A percentile compares a stretch with the other conserved stretches of the same genome.
Conservation (phyloP, 2,888 invertebrate species). For the Pediacus dermestoides region DNA sequence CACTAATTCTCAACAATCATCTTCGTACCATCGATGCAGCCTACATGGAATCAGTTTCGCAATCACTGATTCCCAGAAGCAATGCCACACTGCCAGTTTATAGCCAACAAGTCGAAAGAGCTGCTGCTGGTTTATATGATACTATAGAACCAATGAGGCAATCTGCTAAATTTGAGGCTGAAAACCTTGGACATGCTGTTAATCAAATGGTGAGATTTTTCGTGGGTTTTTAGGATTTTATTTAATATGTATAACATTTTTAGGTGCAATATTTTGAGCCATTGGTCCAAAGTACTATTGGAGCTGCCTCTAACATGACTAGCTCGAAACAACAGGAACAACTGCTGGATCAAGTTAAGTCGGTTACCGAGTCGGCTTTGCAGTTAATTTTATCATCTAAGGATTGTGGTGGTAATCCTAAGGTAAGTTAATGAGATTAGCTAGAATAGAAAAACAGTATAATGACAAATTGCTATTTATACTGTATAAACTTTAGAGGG, state of each 20-base stretch:
- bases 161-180: constrained; percentile 88
- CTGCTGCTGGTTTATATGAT: constrained; percentile 77
- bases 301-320: constrained; percentile 84
- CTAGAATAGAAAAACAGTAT: too few species aligned
- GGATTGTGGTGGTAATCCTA: constrained; percentile 90
- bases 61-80: constrained; percentile 40
- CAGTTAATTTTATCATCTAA: constrained; percentile 82
- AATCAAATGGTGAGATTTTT: constrained; percentile 66
- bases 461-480: too few species aligned
- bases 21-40: constrained; percentile 83
- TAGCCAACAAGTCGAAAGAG: constrained; percentile 52
- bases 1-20: constrained; percentile 71
- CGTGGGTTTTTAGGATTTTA: too few species aligned
- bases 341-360: constrained; percentile 87
- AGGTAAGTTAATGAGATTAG: too few species aligned
- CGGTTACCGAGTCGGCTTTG: constrained; percentile 89
- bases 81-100: constrained; percentile 52
- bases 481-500: too few species aligned
- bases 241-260: constrained; percentile 11
- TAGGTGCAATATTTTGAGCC: constrained; percentile 78
- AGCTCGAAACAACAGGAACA: constrained; percentile 85
- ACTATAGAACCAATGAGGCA: constrained; percentile 78
- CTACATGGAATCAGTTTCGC: constrained; percentile 74
- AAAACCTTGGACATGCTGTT: constrained; percentile 87
- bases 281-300: constrained; percentile 76